phyloP scores from a whole-genome alignment of 2,113 vertebrate species.

The Dasypus novemcinctus region DNA sequence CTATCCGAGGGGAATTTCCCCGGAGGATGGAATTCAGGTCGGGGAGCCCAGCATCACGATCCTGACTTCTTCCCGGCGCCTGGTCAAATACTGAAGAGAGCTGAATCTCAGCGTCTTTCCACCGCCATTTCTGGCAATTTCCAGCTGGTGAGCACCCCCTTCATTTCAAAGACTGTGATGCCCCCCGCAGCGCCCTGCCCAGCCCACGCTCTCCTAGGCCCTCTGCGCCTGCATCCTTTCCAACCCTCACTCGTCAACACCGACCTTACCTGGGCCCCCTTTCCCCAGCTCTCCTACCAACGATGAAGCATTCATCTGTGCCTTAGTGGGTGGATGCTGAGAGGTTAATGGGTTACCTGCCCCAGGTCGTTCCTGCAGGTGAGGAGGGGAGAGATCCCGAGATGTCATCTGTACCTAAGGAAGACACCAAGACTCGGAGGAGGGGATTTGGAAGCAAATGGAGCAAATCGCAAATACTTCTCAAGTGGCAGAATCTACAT shows the following conservation, averaged over 20 bases:
- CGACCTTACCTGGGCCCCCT: neutral
- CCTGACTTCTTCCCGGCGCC: neutral
- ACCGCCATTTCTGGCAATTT: neutral
- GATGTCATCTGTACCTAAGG: neutral
- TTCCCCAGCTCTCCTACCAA: neutral
- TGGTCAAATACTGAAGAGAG: neutral
- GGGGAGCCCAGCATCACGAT: neutral
- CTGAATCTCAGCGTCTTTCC: neutral
- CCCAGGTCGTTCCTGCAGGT: neutral
- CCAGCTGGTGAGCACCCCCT: neutral
- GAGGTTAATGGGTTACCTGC: neutral
- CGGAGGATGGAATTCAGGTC: neutral
- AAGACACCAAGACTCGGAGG: neutral
- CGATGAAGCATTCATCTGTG: neutral
- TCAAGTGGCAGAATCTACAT: neutral
- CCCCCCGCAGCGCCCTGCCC: neutral
- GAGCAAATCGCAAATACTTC: neutral
- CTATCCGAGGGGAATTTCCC: neutral
- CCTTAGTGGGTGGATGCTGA: neutral
- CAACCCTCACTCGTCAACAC: neutral
- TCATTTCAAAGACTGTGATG: neutral
- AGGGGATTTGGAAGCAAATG: neutral
- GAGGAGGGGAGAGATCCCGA: neutral
- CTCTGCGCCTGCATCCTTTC: neutral
- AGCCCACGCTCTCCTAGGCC: rapidly evolving